These are phyloP conservation scores for Machimus rusticus DNA, from an alignment of 2,888 invertebrate genomes.

Conservation along the genomic window DNA sequence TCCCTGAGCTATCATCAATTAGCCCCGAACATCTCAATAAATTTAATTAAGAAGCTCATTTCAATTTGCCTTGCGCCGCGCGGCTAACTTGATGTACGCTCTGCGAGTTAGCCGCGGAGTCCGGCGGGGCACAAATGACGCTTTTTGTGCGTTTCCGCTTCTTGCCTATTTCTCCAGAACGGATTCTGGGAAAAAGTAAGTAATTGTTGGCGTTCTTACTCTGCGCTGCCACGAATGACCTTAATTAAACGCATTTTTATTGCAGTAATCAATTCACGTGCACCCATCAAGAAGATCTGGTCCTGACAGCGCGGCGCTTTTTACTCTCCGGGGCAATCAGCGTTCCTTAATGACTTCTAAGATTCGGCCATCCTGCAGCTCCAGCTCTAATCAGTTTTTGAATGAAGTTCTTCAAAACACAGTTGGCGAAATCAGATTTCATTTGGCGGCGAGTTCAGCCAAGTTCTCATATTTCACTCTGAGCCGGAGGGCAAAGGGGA, in stretches of 20 bases:
- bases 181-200: neutral
- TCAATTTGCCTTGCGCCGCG: neutral
- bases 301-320: neutral
- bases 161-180: neutral
- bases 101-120: neutral
- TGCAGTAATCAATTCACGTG: constrained; percentile 2
- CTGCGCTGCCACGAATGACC: neutral
- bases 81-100: neutral
- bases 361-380: neutral
- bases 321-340: neutral
- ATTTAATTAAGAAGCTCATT: constrained; percentile 11
- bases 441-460: neutral
- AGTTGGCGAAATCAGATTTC: neutral
- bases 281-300: neutral
- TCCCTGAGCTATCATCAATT: neutral
- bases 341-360: neutral
- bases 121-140: neutral
- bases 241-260: constrained; percentile 15
- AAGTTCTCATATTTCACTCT: constrained; percentile 19
- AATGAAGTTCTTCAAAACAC: neutral
- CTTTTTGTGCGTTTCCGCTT: neutral
- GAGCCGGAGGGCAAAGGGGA: neutral
- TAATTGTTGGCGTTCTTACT: neutral
- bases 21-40: neutral
- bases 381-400: neutral